These are phyloP conservation scores for Rhingia rostrata DNA, from an alignment of 2,888 invertebrate species.

Conservation along the genomic window DNA sequence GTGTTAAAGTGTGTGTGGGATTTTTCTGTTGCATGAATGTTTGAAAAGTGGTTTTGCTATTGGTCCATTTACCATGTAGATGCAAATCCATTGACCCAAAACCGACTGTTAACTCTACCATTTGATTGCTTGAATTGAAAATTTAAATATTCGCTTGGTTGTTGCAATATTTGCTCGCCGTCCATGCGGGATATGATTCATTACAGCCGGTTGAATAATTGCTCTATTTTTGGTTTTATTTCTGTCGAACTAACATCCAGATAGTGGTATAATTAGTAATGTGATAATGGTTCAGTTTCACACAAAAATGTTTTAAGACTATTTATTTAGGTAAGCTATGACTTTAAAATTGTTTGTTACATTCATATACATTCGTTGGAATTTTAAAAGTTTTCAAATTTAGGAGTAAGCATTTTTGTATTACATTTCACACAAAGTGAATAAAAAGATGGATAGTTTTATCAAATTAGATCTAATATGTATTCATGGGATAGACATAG, in stretches of 20 bases:
- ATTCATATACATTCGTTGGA: too few relatives aligned
- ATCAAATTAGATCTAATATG: too few relatives aligned
- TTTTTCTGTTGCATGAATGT: not conserved
- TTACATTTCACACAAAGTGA: too few relatives aligned
- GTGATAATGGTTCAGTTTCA: not conserved
- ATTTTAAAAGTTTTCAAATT: too few relatives aligned
- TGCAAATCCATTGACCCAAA: slow-evolving; percentile 63
- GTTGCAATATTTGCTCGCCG: slow-evolving; percentile 14
- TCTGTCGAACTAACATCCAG: not conserved
- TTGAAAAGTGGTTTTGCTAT: slow-evolving; percentile 54
- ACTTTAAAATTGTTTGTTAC: too few relatives aligned
- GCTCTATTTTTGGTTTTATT: slow-evolving; percentile 25
- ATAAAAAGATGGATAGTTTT: too few relatives aligned
- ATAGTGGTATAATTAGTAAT: not conserved
- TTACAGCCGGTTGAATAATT: slow-evolving; percentile 40
- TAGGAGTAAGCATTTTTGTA: too few relatives aligned
- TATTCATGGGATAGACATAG: too few relatives aligned
- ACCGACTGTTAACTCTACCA: slow-evolving; percentile 66
- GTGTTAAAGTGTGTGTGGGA: not conserved
- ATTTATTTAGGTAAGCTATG: too few relatives aligned
- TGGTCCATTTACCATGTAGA: slow-evolving; percentile 59
- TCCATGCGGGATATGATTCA: slow-evolving; percentile 25
- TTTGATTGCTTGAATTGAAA: slow-evolving; percentile 68
- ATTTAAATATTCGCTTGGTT: slow-evolving; percentile 58
- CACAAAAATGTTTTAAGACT: not conserved